Evolutionary conservation across 2,113 vertebrate genomes (phyloP), one percentile per base, ranked within the genome.

Genomic region (Lepus europaeus): DNA sequence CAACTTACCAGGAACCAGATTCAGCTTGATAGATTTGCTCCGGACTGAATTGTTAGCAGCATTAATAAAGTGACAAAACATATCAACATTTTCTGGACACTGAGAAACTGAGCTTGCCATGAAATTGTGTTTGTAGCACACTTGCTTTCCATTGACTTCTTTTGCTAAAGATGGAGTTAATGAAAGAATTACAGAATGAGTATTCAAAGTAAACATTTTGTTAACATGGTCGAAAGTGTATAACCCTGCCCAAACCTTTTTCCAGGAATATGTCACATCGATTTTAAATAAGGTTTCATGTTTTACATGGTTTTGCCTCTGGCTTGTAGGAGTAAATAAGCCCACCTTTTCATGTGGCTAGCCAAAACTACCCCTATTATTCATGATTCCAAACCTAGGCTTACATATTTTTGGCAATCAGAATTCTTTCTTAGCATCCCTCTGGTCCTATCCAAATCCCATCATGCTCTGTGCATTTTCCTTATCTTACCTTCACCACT

Each of bases 51-150:
- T 51, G 20, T 56, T 36, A 0, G 97, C 70, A 2, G 0, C 6
- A 39, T 98, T 98, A 9, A 31, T 69, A 86, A 98, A 98, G 69
- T 16, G 96, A 87, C 98, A 98, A 11, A 91, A 87, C 0, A 90
- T 83, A 0, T 0, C 0, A 0, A 94, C 0, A 16, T 61, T 23
- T 1, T 27, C 0, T 39, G 84, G 3, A 36, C 11, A 97, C 81
- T 11, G 7, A 13, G 27, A 91, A 94, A 13, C 63, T 10, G 25
- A 82, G 36, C 4, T 78, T 59, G 78, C 94, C 0, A 0, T 94
- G 86, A 98, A 95, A 12, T 68, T 92, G 73, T 82, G 93, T 6
- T 0, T 7, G 72, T 98, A 98, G 96, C 98, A 98, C 8, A 91
- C 2, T 17, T 96, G 90, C 14, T 96, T 95, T 33, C 33, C 91